Evolutionary conservation across 2,797 vertebrate genomes (phyloP).

Genomic region (Sandelia bainsii): DNA sequence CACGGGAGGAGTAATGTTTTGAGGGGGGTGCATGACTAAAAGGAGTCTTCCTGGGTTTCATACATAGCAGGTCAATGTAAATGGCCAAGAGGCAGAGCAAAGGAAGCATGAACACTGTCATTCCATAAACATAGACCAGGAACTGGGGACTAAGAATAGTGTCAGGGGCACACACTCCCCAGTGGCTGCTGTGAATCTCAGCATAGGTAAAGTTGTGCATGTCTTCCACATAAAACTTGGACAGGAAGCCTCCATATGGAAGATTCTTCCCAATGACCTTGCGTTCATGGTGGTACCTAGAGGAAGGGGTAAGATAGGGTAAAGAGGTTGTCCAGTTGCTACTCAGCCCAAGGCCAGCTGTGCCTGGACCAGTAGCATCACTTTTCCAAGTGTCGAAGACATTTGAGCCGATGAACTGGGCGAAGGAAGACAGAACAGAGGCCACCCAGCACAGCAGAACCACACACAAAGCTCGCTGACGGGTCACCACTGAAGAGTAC

Average conservation of each 20-base stretch:
- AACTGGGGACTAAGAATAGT: slow-evolving; percentile 79
- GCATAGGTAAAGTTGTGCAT: slow-evolving; percentile 76
- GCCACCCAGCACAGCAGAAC: slow-evolving; percentile 84
- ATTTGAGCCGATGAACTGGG: slow-evolving; percentile 84
- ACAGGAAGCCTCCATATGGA: slow-evolving; percentile 84
- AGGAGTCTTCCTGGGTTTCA: slow-evolving; percentile 64
- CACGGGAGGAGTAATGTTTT: slow-evolving; percentile 59
- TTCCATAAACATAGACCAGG: slow-evolving; percentile 80
- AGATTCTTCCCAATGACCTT: slow-evolving; percentile 75
- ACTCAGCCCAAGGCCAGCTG: slow-evolving; percentile 58
- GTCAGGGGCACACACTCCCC: slow-evolving; percentile 81
- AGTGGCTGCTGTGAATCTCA: slow-evolving; percentile 81
- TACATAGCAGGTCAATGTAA: slow-evolving; percentile 80
- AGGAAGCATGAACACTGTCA: slow-evolving; percentile 80
- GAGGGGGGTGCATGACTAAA: slow-evolving; percentile 41
- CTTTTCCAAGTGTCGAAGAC: slow-evolving; percentile 64
- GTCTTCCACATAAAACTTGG: slow-evolving; percentile 82
- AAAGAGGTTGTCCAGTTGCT: slow-evolving; percentile 73
- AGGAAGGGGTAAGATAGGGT: slow-evolving; percentile 40
- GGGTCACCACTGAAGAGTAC: slow-evolving; percentile 79
- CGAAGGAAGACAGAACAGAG: slow-evolving; percentile 84
- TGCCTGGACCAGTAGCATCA: background rate
- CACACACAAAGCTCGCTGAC: slow-evolving; percentile 69
- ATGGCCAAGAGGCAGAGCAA: slow-evolving; percentile 77
- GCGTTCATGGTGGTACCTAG: slow-evolving; percentile 62